Base-by-base conservation (phyloP, 2,113 vertebrate genomes). In the Clarias batrachus region DNA sequence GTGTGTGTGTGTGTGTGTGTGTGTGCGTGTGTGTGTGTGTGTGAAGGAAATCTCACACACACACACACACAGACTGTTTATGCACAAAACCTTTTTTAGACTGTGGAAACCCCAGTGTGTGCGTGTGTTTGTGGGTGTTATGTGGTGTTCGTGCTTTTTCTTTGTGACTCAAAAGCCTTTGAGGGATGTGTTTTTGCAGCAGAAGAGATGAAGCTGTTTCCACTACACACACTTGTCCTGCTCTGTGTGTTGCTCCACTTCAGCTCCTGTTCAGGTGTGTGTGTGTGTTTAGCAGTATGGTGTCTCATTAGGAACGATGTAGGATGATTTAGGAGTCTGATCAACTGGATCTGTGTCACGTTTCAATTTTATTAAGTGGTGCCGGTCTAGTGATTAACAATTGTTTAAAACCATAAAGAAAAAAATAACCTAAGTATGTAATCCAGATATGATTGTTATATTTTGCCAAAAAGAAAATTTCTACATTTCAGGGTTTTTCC, bases 131-230 rank as follows among this genome's bases (percentile, higher is more conserved):
- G 8, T 63, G 16, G 27, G 66, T 71, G 65, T 16, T 1, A 3
- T 10, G 30, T 17, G 66, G n/a, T 66, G 48, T 48, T 5, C 12
- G 4, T 6, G 30, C 4, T 10, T 71, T 21, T 70, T 33, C 33
- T 37, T 13, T 74, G 19, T 16, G 25, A 77, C 25, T 56, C 6
- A n/a, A 56, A 77, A 54, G 23, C 13, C 11, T 14, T 52, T 2
- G 41, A 74, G 71, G 52, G 71, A 30, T 12, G 7, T 1, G 76
- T 57, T 0, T 79, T n/a, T 68, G 17, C 25, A n/a, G 9, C 82
- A 84, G 65, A 68, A 84, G 56, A 84, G n/a, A 84, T 84, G 65
- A 70, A 66, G 66, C 65, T 2, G 52, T n/a, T 52, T 52, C n/a
- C 65, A 57, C 25, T 73, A 5, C 17, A 84, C 82, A 84, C 65